Base-by-base conservation (phyloP, 2,113 vertebrate species). In the Xenotilapia longispinis region DNA sequence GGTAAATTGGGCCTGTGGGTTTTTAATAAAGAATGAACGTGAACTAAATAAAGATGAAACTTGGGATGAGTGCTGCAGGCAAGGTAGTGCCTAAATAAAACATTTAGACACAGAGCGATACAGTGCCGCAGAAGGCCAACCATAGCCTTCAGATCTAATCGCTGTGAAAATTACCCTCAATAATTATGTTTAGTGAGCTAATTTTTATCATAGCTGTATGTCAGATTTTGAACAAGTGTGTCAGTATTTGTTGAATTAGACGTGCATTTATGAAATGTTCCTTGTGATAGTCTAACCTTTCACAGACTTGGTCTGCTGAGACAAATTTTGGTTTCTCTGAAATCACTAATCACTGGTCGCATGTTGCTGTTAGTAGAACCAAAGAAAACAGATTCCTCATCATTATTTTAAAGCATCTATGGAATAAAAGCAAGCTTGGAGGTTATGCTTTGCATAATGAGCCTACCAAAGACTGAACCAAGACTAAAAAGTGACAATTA, bases 271-370 rank as follows among this genome's bases (percentile, higher is more conserved):
- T 49, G 45, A 47, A 0, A 0, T 8, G 26, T n/a, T 78, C 26
- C 42, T 12, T 49, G 42, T 28, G 0, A 1, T 47, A 47, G 23
- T 2, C 14, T 11, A 51, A 19, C 45, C n/a, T 19, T n/a, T 31
- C 45, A 47, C 42, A 78, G 70, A 78, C 42, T n/a, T 49, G 70
- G 23, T 75, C 70, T 31, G 70, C 70, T 49, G 14, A 47, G 26
- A 49, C 23, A 75, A 47, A 28, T 75, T 28, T 5, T 23, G 78
- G 3, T 80, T 54, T 23, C 12, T 23, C 12, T 15, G 31, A 80
- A 23, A 0, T 73, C 21, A 4, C 31, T 11, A 1, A 80, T 0
- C 0, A n/a, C 19, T 0, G n/a, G 6, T 1, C n/a, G 4, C n/a
- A 17, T 38, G 13, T 54, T 55, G 33, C n/a, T 80, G 13, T 38